Base-by-base conservation (phyloP, 2,113 vertebrate genomes). In the Tyto alba region DNA sequence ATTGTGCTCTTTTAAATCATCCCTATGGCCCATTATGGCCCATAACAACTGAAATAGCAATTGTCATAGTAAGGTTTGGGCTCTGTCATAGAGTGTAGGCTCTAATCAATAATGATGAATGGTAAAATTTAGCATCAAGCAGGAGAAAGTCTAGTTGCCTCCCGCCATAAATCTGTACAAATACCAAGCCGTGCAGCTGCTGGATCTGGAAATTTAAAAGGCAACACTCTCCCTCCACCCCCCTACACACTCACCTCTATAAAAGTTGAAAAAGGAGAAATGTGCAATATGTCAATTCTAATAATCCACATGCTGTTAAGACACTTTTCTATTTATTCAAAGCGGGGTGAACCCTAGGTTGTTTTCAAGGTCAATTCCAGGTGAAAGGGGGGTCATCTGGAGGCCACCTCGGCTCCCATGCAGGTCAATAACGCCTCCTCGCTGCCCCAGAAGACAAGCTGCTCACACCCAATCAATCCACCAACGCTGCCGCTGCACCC, bases 361-460 rank as follows among this genome's bases (percentile, higher is more conserved):
- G 97, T 97, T 98, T 98, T 99, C 99, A 99, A 99, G 99, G 99
- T 99, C 99, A 99, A 99, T 98, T 98, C 97, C 99, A 99, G 99
- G 99, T 99, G 99, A 99, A 99, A 97, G 79, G 93, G 93, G 98
- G 99, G 99, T 99, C 99, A 99, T 98, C 95, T 95, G 97, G 98
- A 99, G 99, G 99, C 98, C 99, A 98, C 92, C 95, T 90, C 94
- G 96, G 98, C 98, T 99, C 98, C 98, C 98, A 98, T 98, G 98
- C 98, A 98, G 99, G 99, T 99, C 99, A 99, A 99, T 99, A 99
- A 98, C 94, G 98, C 98, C 98, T 98, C 98, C 98, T 98, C 94
- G 68, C 98, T 98, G 97, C 95, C 97, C 97, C 89, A 95, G 98
- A 97, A 98, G 98, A 99, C 98, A 98, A 98, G 98, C 98, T 90